Conservation (phyloP, 2,797 vertebrate genomes). For the Lepilemur septentrionalis region DNA sequence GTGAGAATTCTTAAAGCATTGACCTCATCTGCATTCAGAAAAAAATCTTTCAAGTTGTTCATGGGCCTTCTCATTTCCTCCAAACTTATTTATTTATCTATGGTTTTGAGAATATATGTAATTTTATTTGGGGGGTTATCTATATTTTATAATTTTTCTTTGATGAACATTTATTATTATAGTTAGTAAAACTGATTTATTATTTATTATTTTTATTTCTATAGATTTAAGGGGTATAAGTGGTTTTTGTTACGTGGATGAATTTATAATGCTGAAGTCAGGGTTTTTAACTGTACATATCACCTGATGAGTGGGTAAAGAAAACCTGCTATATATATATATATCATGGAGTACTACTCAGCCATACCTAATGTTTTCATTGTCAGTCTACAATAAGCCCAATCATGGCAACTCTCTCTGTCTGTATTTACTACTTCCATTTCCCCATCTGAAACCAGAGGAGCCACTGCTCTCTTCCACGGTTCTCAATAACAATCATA, state of each 20-base stretch:
- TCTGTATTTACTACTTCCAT: background rate
- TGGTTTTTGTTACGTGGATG: background rate
- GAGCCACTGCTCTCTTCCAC: background rate
- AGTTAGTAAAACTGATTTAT: background rate
- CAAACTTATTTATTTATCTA: too few relatives aligned
- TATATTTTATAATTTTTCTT: background rate
- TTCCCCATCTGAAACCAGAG: background rate
- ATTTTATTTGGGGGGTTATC: too few relatives aligned
- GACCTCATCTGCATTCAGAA: background rate
- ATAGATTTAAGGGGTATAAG: background rate
- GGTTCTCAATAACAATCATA: background rate
- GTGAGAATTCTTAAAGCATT: background rate
- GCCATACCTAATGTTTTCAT: background rate
- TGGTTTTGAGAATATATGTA: too few relatives aligned
- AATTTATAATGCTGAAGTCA: background rate
- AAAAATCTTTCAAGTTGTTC: background rate
- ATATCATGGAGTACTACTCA: background rate
- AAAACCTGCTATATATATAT: background rate
- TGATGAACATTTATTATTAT: background rate
- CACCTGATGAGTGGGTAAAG: background rate
- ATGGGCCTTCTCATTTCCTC: background rate
- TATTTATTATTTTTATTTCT: background rate
- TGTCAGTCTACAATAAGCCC: background rate
- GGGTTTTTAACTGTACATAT: too few relatives aligned
- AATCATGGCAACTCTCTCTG: background rate